Evolutionary conservation across 2,113 vertebrate species (phyloP), one percentile per base, ranked within the genome.

Genomic region (Sander vitreus): DNA sequence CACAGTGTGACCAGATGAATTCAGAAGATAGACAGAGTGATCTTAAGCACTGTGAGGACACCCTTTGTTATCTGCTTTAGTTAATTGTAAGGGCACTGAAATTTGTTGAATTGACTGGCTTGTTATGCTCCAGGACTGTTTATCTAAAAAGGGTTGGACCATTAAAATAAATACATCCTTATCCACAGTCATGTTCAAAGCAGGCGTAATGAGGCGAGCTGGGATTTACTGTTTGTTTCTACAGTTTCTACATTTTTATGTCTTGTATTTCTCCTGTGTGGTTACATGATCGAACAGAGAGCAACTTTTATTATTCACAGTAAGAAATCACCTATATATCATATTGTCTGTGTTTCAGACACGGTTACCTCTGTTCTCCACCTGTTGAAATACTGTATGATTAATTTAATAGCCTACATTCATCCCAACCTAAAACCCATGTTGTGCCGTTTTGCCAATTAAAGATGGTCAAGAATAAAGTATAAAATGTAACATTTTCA

Each of bases 111-210:
- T 3, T 43, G 39, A 43, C 39, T 43, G 43, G 48, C 39, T 2
- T 6, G 81, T 77, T 73, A 82, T 85, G 87, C 80, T 66, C 54
- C 25, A 59, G 73, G 82, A 76, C 74, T 83, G 76, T 87, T 92
- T 91, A 90, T 89, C 85, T 86, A 66, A 80, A 68, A 85, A 81
- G 85, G 80, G 66, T 10, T 5, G 63, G 76, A 70, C 79, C 81
- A 81, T 83, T 86, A 74, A 81, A 85, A 85, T 90, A 73, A 69
- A 92, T 87, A 80, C 59, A 65, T 78, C 64, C 60, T 88, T 75
- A 84, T 86, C 81, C 77, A 60, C 79, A 77, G 83, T 8, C 78
- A 64, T 6, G 71, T 72, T 81, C 85, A 83, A 59, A 68, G 80
- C n/a, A 5, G 60, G 78, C 53, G 73, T 90, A 92, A 90, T 89